A percentile compares a stretch with the other conserved stretches of the same genome.
These are phyloP conservation scores for Yponomeuta plumbellus DNA, from an alignment of 2,888 invertebrate species.

Conservation along the genomic window DNA sequence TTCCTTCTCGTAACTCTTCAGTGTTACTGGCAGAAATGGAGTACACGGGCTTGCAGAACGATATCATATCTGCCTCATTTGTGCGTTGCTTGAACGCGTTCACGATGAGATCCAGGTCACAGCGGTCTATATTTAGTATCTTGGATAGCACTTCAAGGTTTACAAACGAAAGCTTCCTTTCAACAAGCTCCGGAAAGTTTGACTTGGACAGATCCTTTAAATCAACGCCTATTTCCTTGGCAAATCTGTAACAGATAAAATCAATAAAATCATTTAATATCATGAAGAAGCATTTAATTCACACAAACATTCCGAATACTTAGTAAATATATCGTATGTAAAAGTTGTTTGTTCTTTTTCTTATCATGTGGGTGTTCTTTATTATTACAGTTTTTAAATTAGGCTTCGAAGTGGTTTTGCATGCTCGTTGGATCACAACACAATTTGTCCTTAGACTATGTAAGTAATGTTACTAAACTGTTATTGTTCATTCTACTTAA, in stretches of 20 bases:
- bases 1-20: constrained; percentile 79
- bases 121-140: constrained; percentile 76
- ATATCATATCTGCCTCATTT: constrained; percentile 83
- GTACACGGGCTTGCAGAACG: constrained; percentile 83
- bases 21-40: constrained; percentile 82
- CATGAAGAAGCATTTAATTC: background rate
- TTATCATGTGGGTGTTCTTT: no score
- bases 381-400: no score
- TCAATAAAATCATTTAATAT: background rate
- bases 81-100: constrained; percentile 83
- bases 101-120: constrained; percentile 82
- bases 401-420: no score
- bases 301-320: background rate
- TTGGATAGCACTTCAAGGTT: constrained; percentile 40
- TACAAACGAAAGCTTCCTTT: constrained; percentile 39
- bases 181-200: constrained; percentile 51
- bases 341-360: no score
- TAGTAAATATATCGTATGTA: no score
- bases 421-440: no score
- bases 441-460: no score
- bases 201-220: constrained; percentile 58
- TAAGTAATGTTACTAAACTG: no score
- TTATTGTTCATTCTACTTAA: no score
- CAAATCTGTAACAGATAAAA: constrained; percentile 47
- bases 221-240: constrained; percentile 60